These are phyloP conservation scores for Gouania willdenowi DNA, from an alignment of 2,797 vertebrate species.

Conservation along the genomic window DNA sequence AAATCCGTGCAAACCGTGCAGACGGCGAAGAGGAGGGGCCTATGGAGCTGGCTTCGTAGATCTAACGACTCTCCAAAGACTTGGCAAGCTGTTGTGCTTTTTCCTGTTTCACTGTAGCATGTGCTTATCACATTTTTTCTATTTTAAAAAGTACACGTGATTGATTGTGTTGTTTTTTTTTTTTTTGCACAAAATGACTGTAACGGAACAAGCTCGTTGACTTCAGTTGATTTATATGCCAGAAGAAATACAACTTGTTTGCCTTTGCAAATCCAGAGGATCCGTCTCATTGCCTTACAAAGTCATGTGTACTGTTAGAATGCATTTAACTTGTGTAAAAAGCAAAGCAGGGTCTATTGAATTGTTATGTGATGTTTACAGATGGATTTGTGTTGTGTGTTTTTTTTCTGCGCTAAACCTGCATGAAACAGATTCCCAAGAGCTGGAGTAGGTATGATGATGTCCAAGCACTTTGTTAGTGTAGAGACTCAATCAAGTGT, in stretches of 20 bases:
- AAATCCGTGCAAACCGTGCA: constrained; percentile 90
- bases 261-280: constrained; percentile 34
- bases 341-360: constrained; percentile 36
- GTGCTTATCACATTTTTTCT: constrained; percentile 27
- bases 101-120: constrained; percentile 52
- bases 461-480: constrained; percentile 11
- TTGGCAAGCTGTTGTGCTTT: constrained; percentile 23
- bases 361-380: constrained; percentile 48
- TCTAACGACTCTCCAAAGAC: not conserved
- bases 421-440: constrained; percentile 48
- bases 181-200: constrained; percentile 15
- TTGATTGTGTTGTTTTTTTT: constrained; percentile 8
- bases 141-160: constrained; percentile 7
- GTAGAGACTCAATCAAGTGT: constrained; percentile 33
- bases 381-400: constrained; percentile 31
- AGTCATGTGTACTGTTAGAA: constrained; percentile 44
- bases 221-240: constrained; percentile 34
- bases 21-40: constrained; percentile 91
- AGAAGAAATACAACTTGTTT: constrained; percentile 30
- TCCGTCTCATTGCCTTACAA: constrained; percentile 46
- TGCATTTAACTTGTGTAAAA: constrained; percentile 52
- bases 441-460: constrained; percentile 14
- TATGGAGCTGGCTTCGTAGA: constrained; percentile 85
- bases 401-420: constrained; percentile 38
- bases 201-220: constrained; percentile 7